phyloP scores from a whole-genome alignment of 2,113 vertebrate genomes.

The Sander lucioperca region DNA sequence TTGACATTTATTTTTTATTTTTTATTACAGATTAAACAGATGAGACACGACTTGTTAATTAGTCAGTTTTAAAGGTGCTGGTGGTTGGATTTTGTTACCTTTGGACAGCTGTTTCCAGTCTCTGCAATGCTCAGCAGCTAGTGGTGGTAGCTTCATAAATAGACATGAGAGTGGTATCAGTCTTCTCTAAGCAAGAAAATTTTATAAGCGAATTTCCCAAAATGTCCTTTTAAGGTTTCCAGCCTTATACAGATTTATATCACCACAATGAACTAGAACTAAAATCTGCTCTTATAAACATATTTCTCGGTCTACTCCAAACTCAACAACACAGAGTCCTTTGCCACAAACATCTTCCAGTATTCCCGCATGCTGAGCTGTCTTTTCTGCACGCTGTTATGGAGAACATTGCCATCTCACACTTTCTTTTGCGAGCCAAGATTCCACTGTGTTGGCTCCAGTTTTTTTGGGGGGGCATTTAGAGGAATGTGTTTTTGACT shows the following conservation, averaged over 20 bases:
- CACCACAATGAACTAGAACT: conserved; percentile 22
- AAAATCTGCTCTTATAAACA: conserved; percentile 45
- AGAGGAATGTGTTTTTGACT: conserved; percentile 66
- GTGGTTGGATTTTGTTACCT: background rate
- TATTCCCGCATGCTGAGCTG: conserved; percentile 73
- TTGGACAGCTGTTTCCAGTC: background rate
- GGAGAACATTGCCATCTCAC: conserved; percentile 74
- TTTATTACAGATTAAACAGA: background rate
- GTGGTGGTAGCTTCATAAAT: background rate
- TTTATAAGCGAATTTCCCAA: background rate
- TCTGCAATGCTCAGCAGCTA: background rate
- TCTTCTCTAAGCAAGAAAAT: background rate
- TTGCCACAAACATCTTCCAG: conserved; percentile 74
- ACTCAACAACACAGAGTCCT: conserved; percentile 60
- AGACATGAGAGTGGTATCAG: background rate
- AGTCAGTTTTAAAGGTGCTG: background rate
- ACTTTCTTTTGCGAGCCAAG: conserved; percentile 76
- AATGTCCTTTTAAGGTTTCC: background rate
- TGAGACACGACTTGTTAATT: background rate
- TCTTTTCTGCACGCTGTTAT: conserved; percentile 73
- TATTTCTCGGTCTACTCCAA: conserved; percentile 43
- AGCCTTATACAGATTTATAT: background rate
- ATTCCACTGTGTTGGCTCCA: conserved; percentile 73
- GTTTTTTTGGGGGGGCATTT: conserved; percentile 48
- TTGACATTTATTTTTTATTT: background rate